Evolutionary conservation across 2,888 invertebrate species (phyloP), one percentile per base, ranked within the genome.

Genomic region (Trilocha varians): DNA sequence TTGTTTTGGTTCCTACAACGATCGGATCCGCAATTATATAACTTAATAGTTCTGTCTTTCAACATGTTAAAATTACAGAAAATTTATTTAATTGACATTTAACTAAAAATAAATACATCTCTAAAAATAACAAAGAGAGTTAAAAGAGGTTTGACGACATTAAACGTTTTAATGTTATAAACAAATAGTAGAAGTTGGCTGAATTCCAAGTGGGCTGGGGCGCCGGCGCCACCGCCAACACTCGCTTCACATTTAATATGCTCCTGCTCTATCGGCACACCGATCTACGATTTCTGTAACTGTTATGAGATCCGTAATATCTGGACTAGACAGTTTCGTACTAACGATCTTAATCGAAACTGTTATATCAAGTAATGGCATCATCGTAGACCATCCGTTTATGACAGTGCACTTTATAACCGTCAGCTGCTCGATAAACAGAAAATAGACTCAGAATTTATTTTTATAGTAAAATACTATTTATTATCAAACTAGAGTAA

Each of bases 111-210:
- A 25, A 9, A 25, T 25, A 25, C 6, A 2, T 2, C 6, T 3
- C 3, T 25, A 25, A 3, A 2, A 25, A 25, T 25, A 18, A 8
- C 25, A 9, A 15, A 35, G 14, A 9, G 13, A 16, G 35, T 32
- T 18, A 13, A 11, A 16, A 16, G 45, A 46, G 53, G 47, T 53
- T 56, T 44, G 50, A 51, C 39, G 51, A 57, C 48, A 58, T 55
- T 56, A 52, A 55, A 55, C 49, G 48, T 52, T 75, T 78, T 72
- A 78, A 74, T 76, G 67, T 74, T 78, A 78, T 78, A 83, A 80
- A 84, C 83, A 83, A 82, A 79, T 70, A 68, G 65, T 67, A 59
- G 63, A 61, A 56, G 60, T 69, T 85, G 84, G 84, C 78, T 35
- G 36, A 40, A 48, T 41, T 72, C 84, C 84, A 85, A 82, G 62